Evolutionary conservation across 1,140 invertebrate species (phyloP), one percentile per base, ranked within the genome.

Genomic region (Drosophila serrata): DNA sequence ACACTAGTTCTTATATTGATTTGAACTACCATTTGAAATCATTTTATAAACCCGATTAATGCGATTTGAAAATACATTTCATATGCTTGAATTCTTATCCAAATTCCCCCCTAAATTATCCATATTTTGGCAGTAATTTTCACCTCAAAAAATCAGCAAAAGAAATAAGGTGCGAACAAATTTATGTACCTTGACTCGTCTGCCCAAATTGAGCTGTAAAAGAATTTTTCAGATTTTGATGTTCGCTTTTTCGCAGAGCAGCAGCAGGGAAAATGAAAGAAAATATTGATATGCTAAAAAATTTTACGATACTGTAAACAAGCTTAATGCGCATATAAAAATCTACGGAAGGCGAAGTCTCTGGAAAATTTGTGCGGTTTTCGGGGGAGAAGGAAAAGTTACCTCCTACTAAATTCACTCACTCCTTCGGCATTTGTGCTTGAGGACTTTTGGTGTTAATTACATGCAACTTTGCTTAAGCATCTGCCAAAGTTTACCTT

Each of bases 261-360:
- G 48, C 74, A 43, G 39, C 43, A 12, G 39, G 43, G 53, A 64
- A 75, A 68, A 55, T 55, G 55, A 31, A 59, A 24, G 48, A 56
- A 61, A 58, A 77, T 75, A 69, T 74, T 48, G 79, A 53, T 69
- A 63, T 81, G 45, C 39, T 58, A 81, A 68, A 81, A 81, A 90
- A 90, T 90, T 88, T 87, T 77, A 91, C 75, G 87, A 91, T 91
- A 76, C 69, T 87, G 79, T 91, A 84, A 91, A 91, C 87, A 91
- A 68, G 87, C 78, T 79, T 84, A 80, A 84, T 79, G 72, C 62
- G 65, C 77, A 75, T 75, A 78, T 90, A 88, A 74, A 86, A 80
- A 57, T 63, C 45, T 17, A 51, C 8, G 17, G 35, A 9, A 17
- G 22, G 48, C n/a, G 49, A 31, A 49, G 1, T 17, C 27, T 9